Evolutionary conservation across 2,797 vertebrate genomes (phyloP).

Genomic region (Ambastaia sidthimunki): DNA sequence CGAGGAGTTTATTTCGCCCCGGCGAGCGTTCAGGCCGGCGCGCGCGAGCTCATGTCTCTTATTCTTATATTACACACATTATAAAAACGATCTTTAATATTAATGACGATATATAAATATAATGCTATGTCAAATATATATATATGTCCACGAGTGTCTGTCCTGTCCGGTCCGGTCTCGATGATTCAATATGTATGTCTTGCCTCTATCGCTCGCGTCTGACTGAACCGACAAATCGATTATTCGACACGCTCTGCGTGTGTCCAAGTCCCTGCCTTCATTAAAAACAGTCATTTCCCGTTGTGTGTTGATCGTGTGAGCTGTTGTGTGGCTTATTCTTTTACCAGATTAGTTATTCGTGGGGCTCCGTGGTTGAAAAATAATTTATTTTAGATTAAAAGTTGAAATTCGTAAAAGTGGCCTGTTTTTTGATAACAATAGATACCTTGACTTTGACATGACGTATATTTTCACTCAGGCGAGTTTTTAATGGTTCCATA

Average conservation of each 20-base stretch:
- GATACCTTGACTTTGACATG: neutral
- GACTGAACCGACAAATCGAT: slow-evolving; percentile 27
- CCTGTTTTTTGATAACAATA: neutral
- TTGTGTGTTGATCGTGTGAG: neutral
- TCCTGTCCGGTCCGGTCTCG: neutral
- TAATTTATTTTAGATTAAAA: neutral
- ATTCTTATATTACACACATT: slow-evolving; percentile 41
- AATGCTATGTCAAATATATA: neutral
- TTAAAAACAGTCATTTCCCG: neutral
- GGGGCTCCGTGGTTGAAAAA: neutral
- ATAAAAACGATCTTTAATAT: neutral
- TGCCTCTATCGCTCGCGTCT: neutral
- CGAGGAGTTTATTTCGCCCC: slow-evolving; percentile 22
- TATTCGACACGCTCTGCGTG: slow-evolving; percentile 9
- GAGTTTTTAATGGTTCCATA: neutral
- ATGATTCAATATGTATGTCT: neutral
- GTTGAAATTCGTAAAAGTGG: neutral
- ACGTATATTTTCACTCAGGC: slow-evolving; percentile 51
- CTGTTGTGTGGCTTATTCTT: neutral
- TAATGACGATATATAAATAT: neutral
- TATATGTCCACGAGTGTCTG: neutral
- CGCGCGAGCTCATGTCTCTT: slow-evolving; percentile 35
- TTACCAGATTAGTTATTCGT: neutral
- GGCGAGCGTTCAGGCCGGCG: slow-evolving; percentile 44
- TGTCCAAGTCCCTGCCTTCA: slow-evolving; percentile 14